Evolutionary conservation across 2,797 vertebrate genomes (phyloP), one percentile per base, ranked within the genome.

Genomic region (Sebastiscus tertius): DNA sequence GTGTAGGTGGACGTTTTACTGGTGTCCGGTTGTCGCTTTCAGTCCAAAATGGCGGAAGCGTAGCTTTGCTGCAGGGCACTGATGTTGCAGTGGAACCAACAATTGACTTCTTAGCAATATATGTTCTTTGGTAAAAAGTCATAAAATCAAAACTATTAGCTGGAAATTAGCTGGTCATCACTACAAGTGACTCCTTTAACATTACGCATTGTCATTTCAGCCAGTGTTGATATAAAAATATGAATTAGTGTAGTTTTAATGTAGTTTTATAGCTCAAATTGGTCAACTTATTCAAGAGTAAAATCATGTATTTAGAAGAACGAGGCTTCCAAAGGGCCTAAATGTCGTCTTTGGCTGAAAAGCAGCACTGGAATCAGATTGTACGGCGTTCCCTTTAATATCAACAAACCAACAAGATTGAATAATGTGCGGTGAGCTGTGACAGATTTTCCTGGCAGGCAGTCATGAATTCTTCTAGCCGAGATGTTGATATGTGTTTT

Each of bases 401-500:
- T 46, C 29, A 79, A 81, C 63, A 84, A 63, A 81, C 55, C 61
- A 75, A 46, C 55, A 80, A 20, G 71, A 63, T 49, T 79, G 60
- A 87, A 49, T 77, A 67, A 85, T 82, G 71, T 65, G 69, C 18
- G 12, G 27, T 2, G 46, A 79, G 54, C 79, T 31, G 79, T 29
- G 60, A 64, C 67, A 60, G 18, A 59, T 83, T 90, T 88, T 88
- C 79, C 83, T 84, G 87, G 83, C 77, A 4, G 1, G 6, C 46
- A 52, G 42, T 60, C 24, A 31, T 9, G 8, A 75, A 65, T 54
- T 54, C 4, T 22, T 54, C 22, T 39, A 3, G 18, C 46, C 61
- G 63, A 63, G 42, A 87, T 66, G 22, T 20, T 75, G 61, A 42
- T 80, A n/a, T 76, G 65, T 78, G 11, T 72, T 77, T 75, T 59